Evolutionary conservation across 2,888 invertebrate species (phyloP).

Genomic region (Nephrotoma appendiculata): DNA sequence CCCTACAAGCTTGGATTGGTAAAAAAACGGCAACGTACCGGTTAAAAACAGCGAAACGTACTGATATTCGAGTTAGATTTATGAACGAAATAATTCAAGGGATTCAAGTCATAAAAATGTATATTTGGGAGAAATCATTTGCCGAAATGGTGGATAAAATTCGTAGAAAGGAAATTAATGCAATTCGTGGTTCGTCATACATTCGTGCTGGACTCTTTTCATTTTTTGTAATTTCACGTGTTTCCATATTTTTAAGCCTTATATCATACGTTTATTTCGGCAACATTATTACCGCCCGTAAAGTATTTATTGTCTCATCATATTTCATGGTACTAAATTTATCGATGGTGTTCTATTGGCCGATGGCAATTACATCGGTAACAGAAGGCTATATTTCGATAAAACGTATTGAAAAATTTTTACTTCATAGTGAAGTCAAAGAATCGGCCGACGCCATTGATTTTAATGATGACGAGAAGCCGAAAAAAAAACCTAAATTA

Average conservation of each 20-base stretch:
- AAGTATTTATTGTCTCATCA: slow-evolving; percentile 63
- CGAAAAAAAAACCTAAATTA: background rate
- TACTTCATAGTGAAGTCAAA: slow-evolving; percentile 29
- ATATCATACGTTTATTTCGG: slow-evolving; percentile 50
- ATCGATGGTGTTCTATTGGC: slow-evolving; percentile 66
- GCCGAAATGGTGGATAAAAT: slow-evolving; percentile 55
- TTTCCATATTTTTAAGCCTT: slow-evolving; percentile 63
- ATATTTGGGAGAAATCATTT: slow-evolving; percentile 75
- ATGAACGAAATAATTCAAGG: slow-evolving; percentile 83
- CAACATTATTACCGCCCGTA: slow-evolving; percentile 54
- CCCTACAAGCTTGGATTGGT: slow-evolving; percentile 57
- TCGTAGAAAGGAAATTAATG: slow-evolving; percentile 54
- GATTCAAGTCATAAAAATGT: slow-evolving; percentile 79
- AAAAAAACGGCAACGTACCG: slow-evolving; percentile 52
- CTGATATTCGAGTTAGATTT: slow-evolving; percentile 70
- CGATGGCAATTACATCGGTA: slow-evolving; percentile 59
- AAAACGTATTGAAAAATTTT: slow-evolving; percentile 51
- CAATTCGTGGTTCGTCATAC: slow-evolving; percentile 50
- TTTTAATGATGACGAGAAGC: background rate
- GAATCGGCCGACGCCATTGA: background rate
- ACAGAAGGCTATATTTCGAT: slow-evolving; percentile 64
- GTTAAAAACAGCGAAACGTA: slow-evolving; percentile 55
- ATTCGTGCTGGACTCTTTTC: slow-evolving; percentile 53
- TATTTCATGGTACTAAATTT: slow-evolving; percentile 68
- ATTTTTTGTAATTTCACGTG: slow-evolving; percentile 61